Evolutionary conservation across 2,797 vertebrate species (phyloP).

Genomic region (Anolis apletophallus): DNA sequence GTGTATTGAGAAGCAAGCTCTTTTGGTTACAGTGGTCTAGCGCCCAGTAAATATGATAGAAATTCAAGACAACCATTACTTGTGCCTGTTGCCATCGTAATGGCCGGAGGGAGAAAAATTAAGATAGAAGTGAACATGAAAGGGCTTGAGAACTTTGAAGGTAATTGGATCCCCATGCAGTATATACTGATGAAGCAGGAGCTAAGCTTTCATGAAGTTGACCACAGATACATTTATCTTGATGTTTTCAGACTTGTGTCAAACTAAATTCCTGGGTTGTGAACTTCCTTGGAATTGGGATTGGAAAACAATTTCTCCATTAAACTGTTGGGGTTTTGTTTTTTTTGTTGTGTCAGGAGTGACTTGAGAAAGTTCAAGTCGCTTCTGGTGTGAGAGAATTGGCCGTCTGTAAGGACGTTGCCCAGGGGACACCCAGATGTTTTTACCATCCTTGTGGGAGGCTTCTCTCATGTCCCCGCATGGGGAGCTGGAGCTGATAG

Average conservation of each 20-base stretch:
- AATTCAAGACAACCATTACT: not conserved
- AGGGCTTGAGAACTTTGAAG: constrained; percentile 13
- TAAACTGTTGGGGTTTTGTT: no score
- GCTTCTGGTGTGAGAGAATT: no score
- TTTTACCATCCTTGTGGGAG: no score
- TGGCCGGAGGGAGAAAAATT: not conserved
- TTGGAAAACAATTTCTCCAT: constrained; percentile 24
- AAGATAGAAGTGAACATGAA: constrained; percentile 18
- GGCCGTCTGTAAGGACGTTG: no score
- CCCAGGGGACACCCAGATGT: no score
- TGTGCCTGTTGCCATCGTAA: not conserved
- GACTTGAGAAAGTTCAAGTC: no score
- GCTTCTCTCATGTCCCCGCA: no score
- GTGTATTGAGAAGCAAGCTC: not conserved
- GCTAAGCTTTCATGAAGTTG: not conserved
- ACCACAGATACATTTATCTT: not conserved
- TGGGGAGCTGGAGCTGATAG: no score
- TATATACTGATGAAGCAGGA: not conserved
- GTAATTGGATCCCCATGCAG: constrained; percentile 14
- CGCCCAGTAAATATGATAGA: no score
- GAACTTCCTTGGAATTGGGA: constrained; percentile 3
- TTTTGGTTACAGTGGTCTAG: no score
- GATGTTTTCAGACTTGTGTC: not conserved
- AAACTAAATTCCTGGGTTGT: not conserved
- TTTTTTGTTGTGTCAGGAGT: no score